Percentiles rank a stretch among this genome's conserved stretches.
These are phyloP conservation scores for Apodemus agrarius DNA, from an alignment of 2,797 vertebrate species.

Conservation along the genomic window DNA sequence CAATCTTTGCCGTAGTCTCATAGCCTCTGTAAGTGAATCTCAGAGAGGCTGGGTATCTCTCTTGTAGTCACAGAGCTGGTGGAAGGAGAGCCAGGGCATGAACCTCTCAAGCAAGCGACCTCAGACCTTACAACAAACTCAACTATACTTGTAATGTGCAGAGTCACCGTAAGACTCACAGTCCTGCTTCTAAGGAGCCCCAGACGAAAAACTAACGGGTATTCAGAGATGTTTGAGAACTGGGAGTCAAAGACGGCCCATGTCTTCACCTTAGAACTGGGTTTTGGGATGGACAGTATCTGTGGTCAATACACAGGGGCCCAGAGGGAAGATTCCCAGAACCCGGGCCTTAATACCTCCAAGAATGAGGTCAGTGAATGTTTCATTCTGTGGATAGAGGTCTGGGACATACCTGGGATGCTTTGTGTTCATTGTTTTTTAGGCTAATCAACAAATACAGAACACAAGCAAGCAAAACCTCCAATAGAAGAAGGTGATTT, in stretches of 20 bases:
- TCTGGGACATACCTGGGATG: background rate
- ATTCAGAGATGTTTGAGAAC: background rate
- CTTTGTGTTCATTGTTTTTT: background rate
- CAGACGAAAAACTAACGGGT: background rate
- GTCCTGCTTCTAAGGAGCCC: background rate
- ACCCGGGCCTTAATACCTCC: rapidly evolving
- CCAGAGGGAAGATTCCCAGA: background rate
- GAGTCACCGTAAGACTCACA: rapidly evolving
- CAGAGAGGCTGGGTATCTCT: background rate
- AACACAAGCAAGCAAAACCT: background rate
- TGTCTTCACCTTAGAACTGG: background rate
- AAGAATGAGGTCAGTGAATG: background rate
- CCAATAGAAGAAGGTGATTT: background rate
- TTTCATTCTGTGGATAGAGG: background rate
- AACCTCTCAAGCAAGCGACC: background rate
- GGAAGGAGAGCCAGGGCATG: background rate
- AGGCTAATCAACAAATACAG: background rate
- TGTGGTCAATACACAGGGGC: background rate
- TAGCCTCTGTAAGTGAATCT: background rate
- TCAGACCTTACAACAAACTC: background rate
- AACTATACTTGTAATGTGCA: background rate
- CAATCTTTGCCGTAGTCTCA: background rate
- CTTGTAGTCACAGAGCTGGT: background rate
- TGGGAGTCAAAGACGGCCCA: background rate
- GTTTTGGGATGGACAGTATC: background rate